These are phyloP conservation scores for Drosophila stalkeri DNA, from an alignment of 2,888 invertebrate genomes.

Conservation along the genomic window DNA sequence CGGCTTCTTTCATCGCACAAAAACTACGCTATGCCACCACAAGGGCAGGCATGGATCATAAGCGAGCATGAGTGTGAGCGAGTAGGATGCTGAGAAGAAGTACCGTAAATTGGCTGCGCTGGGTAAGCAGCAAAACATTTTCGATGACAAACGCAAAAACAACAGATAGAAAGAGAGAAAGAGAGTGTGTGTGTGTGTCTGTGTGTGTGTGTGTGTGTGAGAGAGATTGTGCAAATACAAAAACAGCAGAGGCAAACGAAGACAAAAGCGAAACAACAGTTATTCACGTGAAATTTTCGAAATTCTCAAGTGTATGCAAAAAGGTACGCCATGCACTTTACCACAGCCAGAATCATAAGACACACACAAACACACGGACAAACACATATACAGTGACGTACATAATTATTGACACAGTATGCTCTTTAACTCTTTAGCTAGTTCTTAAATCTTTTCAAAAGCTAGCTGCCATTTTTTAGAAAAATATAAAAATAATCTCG, in stretches of 20 bases:
- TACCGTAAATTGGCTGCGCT: constrained; percentile 54
- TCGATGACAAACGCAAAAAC: constrained; percentile 67
- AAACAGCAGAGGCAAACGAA: background rate
- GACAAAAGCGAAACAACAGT: constrained; percentile 34
- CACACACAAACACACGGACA: constrained; percentile 17
- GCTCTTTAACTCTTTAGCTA: too few relatives aligned
- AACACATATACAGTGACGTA: background rate
- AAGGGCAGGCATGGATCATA: background rate
- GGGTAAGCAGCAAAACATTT: constrained; percentile 59
- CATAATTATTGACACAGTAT: too few relatives aligned
- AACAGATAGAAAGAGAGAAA: constrained; percentile 7
- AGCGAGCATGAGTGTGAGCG: background rate
- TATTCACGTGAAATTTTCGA: constrained; percentile 54
- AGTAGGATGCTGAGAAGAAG: background rate
- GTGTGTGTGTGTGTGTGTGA: background rate
- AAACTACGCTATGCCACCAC: background rate
- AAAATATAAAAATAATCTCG: too few relatives aligned
- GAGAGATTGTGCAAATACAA: constrained; percentile 6
- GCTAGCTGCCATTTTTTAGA: too few relatives aligned
- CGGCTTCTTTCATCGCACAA: constrained; percentile 35
- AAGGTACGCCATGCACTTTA: constrained; percentile 27
- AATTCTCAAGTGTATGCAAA: constrained; percentile 55
- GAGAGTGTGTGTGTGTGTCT: background rate
- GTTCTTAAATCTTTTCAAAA: too few relatives aligned
- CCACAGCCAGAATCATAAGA: constrained; percentile 18